phyloP scores from a whole-genome alignment of 2,797 vertebrate genomes.

The Crossoptilon crossoptilon region DNA sequence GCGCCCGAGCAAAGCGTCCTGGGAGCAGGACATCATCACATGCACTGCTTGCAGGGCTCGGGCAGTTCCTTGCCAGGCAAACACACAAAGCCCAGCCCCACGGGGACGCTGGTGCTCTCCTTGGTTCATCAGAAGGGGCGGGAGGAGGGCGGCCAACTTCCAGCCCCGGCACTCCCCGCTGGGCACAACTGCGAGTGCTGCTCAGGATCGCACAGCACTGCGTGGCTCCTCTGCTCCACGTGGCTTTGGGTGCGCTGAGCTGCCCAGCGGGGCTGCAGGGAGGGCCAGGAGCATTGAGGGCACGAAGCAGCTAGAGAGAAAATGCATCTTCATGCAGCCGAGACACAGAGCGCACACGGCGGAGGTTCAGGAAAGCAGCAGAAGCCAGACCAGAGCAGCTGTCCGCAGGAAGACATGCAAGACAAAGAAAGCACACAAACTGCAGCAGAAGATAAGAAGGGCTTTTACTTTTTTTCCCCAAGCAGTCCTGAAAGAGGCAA shows the following conservation, averaged over 20 bases:
- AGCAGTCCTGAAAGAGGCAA: conserved; percentile 82
- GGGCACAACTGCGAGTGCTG: neutral
- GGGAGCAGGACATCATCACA: conserved; percentile 8
- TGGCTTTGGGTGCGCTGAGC: conserved; percentile 9
- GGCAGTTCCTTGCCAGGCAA: conserved; percentile 30
- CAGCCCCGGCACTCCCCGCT: conserved; percentile 54
- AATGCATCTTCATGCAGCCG: conserved; percentile 74
- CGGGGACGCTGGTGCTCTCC: conserved; percentile 55
- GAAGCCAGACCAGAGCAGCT: conserved; percentile 63
- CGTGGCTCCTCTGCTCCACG: conserved; percentile 36
- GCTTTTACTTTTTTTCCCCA: conserved; percentile 81
- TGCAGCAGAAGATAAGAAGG: conserved; percentile 68
- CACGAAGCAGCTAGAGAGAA: conserved; percentile 60
- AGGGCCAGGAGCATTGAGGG: conserved; percentile 33
- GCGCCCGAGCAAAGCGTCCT: neutral
- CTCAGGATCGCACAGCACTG: neutral
- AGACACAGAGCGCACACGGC: conserved; percentile 58
- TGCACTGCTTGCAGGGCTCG: conserved; percentile 55
- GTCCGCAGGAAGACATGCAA: conserved; percentile 76
- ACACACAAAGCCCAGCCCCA: conserved; percentile 53
- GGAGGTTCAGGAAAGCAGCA: conserved; percentile 50
- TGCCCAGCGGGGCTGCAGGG: neutral
- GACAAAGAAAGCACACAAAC: conserved; percentile 75
- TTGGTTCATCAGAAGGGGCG: conserved; percentile 60
- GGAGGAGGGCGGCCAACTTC: conserved; percentile 55